Conservation (phyloP, 1,140 invertebrate genomes). For the Chironomus striatipennis region DNA sequence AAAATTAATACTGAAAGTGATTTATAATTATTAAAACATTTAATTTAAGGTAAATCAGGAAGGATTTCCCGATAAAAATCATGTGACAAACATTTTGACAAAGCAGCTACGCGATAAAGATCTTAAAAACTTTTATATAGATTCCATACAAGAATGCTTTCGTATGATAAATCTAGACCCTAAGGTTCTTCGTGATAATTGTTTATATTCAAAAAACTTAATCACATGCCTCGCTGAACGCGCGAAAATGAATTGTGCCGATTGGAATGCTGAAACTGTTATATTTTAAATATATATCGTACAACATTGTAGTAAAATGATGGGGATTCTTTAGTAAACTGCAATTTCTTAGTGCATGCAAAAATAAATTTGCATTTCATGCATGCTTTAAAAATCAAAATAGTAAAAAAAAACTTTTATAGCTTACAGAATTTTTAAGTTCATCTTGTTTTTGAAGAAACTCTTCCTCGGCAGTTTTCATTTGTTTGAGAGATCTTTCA, state of each 20-base stretch:
- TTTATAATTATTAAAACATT: too few species aligned
- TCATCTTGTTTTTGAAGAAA: slow-evolving; percentile 42
- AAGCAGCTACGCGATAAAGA: slow-evolving; percentile 45
- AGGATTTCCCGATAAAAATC: slow-evolving; percentile 46
- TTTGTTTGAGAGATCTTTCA: slow-evolving; percentile 30
- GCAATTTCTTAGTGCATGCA: background rate
- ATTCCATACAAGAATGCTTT: slow-evolving; percentile 48
- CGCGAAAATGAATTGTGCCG: slow-evolving; percentile 46
- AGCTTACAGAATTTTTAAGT: slow-evolving; percentile 42
- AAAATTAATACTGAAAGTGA: too few species aligned
- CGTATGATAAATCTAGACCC: slow-evolving; percentile 43
- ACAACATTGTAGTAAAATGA: background rate
- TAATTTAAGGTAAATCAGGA: slow-evolving; percentile 41
- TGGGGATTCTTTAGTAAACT: background rate
- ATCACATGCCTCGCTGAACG: slow-evolving; percentile 46
- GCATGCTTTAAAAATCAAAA: slow-evolving; percentile 19
- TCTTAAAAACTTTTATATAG: slow-evolving; percentile 45
- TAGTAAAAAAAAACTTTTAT: slow-evolving; percentile 1
- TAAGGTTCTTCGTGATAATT: slow-evolving; percentile 39
- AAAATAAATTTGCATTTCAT: slow-evolving; percentile 25
- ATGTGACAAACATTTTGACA: slow-evolving; percentile 44
- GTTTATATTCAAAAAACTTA: slow-evolving; percentile 43
- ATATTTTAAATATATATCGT: background rate
- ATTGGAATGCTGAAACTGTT: slow-evolving; percentile 42
- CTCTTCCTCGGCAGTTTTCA: slow-evolving; percentile 33